Evolutionary conservation across 2,797 vertebrate genomes (phyloP).

Genomic region (Eupleurogrammus muticus): DNA sequence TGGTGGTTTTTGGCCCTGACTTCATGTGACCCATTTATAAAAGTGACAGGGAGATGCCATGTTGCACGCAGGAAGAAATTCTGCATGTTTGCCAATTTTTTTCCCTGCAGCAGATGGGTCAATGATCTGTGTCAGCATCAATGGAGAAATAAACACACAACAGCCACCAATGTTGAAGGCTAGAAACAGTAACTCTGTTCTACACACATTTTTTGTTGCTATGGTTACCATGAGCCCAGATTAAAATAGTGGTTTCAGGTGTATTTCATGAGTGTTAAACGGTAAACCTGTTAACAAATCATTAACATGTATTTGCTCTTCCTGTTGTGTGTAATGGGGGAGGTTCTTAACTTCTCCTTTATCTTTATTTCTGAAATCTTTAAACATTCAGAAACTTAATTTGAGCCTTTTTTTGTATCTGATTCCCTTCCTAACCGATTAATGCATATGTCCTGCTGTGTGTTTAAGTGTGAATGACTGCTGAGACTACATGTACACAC

Average conservation of each 20-base stretch:
- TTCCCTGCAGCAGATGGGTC: slow-evolving; percentile 30
- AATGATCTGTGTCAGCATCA: not conserved
- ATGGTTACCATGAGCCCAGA: not conserved
- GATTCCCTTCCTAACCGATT: too few species aligned
- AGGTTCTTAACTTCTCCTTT: too few species aligned
- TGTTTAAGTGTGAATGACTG: too few species aligned
- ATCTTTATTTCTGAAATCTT: too few species aligned
- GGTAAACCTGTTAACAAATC: slow-evolving; percentile 26
- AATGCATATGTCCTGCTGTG: too few species aligned
- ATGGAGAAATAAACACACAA: not conserved
- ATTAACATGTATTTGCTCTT: slow-evolving; percentile 9
- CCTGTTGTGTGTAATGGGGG: slow-evolving; percentile 11
- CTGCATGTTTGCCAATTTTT: slow-evolving; percentile 3
- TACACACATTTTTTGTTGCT: not conserved
- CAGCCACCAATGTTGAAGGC: not conserved
- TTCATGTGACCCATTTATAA: slow-evolving; percentile 37
- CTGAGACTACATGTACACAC: too few species aligned
- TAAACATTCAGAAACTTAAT: too few species aligned
- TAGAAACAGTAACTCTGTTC: too few species aligned
- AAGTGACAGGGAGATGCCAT: slow-evolving; percentile 15
- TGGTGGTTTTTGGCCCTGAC: slow-evolving; percentile 11
- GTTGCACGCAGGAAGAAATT: slow-evolving; percentile 1
- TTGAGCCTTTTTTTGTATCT: too few species aligned
- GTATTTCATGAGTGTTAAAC: too few species aligned
- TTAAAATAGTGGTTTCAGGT: not conserved